A percentile compares a stretch with the other conserved stretches of the same genome.
Evolutionary conservation across 2,113 vertebrate genomes (phyloP).

Genomic region (Stictonetta naevosa): DNA sequence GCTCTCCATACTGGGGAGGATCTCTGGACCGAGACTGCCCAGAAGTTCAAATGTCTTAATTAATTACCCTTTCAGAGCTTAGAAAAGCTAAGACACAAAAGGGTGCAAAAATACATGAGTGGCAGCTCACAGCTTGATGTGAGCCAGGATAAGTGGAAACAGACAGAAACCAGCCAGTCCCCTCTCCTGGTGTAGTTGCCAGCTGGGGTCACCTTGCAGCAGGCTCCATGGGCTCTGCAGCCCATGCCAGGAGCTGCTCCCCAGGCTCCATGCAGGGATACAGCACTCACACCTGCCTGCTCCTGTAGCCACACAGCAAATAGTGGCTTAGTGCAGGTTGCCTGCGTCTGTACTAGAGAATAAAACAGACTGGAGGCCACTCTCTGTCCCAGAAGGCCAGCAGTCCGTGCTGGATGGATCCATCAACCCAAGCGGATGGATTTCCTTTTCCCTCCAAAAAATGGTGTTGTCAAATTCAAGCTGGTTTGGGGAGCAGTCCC

Average conservation of each 20-base stretch:
- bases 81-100: not conserved
- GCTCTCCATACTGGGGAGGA: not conserved
- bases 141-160: not conserved
- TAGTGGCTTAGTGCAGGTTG: not conserved
- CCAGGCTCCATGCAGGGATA: too few species aligned
- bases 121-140: not conserved
- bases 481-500: not conserved
- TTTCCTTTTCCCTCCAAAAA: not conserved
- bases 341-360: not conserved
- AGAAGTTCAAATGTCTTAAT: not conserved
- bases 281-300: rapidly evolving
- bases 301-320: not conserved
- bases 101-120: not conserved
- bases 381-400: not conserved
- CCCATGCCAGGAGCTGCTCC: not conserved
- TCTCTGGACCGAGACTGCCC: not conserved
- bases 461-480: not conserved
- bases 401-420: not conserved
- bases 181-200: not conserved
- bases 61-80: not conserved
- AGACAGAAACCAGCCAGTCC: not conserved
- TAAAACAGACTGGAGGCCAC: not conserved
- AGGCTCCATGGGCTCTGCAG: not conserved
- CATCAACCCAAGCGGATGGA: not conserved
- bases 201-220: not conserved